These are phyloP conservation scores for Eupithecia dodoneata DNA, from an alignment of 2,888 invertebrate species.

Conservation along the genomic window DNA sequence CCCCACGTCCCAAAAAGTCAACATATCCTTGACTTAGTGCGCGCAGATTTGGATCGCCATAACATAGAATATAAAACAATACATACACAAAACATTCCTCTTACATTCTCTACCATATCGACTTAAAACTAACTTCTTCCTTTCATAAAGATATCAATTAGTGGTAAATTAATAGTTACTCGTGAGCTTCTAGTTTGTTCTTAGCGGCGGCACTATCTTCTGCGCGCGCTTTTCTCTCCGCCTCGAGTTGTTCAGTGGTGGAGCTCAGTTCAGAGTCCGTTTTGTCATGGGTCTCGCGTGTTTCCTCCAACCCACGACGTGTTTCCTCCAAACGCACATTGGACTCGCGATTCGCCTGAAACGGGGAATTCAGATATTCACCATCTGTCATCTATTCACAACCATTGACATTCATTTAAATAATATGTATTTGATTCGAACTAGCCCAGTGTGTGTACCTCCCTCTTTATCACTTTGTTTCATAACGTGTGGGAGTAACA, in stretches of 20 bases:
- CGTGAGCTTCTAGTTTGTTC: background rate
- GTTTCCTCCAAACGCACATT: background rate
- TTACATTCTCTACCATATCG: background rate
- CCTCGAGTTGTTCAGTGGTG: conserved; percentile 45
- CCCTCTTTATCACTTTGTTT: background rate
- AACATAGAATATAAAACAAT: background rate
- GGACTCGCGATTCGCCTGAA: conserved; percentile 8
- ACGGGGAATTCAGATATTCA: background rate
- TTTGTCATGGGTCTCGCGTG: background rate
- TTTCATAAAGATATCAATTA: background rate
- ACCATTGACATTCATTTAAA: background rate
- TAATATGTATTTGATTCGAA: background rate
- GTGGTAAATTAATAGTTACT: background rate
- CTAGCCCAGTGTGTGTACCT: background rate
- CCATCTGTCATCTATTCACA: background rate
- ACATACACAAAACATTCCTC: background rate
- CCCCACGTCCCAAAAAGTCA: background rate
- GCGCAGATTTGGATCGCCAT: background rate
- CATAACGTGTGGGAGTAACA: background rate
- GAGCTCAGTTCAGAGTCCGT: background rate
- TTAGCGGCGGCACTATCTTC: conserved; percentile 4
- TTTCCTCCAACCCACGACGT: background rate
- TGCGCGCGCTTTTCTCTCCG: conserved; percentile 36
- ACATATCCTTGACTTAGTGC: background rate
- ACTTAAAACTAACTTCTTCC: background rate